Percentiles rank a stretch among this genome's conserved stretches.
These are phyloP conservation scores for Esperia sulphurella DNA, from an alignment of 2,888 invertebrate species.

Conservation along the genomic window DNA sequence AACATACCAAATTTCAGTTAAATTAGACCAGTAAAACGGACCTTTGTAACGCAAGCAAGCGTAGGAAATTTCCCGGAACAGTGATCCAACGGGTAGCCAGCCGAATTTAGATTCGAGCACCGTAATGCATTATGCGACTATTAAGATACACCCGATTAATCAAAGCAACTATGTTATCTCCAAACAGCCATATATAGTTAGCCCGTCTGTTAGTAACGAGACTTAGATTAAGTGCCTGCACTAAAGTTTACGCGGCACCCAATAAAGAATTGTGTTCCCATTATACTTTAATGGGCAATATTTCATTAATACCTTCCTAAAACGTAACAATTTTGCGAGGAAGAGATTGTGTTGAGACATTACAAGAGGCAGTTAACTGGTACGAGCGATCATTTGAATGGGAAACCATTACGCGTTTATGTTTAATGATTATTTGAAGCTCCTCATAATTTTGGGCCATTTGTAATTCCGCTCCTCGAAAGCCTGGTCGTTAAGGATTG, in stretches of 20 bases:
- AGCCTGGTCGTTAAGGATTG: conserved; percentile 55
- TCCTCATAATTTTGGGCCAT: conserved; percentile 65
- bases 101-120: background rate
- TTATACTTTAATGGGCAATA: conserved; percentile 63
- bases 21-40: background rate
- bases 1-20: background rate
- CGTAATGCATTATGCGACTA: conserved; percentile 24
- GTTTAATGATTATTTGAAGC: conserved; percentile 74
- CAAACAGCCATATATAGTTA: conserved; percentile 9
- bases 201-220: conserved; percentile 15
- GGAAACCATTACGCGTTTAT: conserved; percentile 72
- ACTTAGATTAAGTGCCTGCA: conserved; percentile 31
- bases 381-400: conserved; percentile 68
- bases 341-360: conserved; percentile 71
- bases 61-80: too few relatives aligned
- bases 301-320: conserved; percentile 68
- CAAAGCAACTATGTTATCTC: conserved; percentile 29
- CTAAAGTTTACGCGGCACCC: conserved; percentile 37
- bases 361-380: conserved; percentile 64
- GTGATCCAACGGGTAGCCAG: too few relatives aligned
- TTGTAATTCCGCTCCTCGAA: conserved; percentile 50
- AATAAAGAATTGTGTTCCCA: conserved; percentile 62
- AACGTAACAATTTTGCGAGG: conserved; percentile 60
- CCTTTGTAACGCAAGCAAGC: too few relatives aligned
- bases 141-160: conserved; percentile 40